Conservation (phyloP, 2,113 vertebrate genomes). For the Paramisgurnus dabryanus region DNA sequence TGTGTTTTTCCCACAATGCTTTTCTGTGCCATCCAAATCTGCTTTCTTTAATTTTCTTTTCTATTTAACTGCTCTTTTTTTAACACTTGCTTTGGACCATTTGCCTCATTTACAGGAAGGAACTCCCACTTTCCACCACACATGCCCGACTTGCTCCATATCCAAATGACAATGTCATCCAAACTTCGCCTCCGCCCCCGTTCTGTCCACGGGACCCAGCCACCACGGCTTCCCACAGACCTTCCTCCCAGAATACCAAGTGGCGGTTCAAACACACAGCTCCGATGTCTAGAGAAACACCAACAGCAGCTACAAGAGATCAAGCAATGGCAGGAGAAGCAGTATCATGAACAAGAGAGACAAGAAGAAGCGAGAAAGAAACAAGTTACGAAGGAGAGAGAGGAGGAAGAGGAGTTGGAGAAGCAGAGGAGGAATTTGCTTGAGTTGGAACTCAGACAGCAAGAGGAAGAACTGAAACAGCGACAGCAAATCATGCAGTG, state of each 20-base stretch:
- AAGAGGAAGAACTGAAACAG: conserved; percentile 70
- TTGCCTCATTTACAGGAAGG: conserved; percentile 57
- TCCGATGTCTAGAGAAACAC: conserved; percentile 72
- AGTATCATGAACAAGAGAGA: conserved; percentile 52
- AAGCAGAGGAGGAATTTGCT: conserved; percentile 59
- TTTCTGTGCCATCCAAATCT: conserved; percentile 8
- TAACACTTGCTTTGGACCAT: conserved; percentile 56
- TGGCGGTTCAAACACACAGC: conserved; percentile 66
- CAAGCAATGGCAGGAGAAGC: conserved; percentile 69
- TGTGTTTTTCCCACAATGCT: conserved; percentile 7
- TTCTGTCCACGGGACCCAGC: conserved; percentile 19
- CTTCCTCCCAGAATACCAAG: conserved; percentile 65
- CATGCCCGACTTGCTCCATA: conserved; percentile 1
- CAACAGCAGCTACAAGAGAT: conserved; percentile 72
- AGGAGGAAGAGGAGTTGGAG: conserved; percentile 54
- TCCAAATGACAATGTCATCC: conserved; percentile 49
- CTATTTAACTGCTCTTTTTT: conserved; percentile 51
- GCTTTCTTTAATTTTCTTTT: conserved; percentile 46
- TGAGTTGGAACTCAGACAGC: conserved; percentile 66
- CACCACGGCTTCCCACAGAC: conserved; percentile 64
- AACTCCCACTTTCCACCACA: not conserved
- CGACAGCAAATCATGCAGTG: conserved; percentile 71
- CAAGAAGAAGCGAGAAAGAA: conserved; percentile 55
- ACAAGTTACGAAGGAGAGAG: conserved; percentile 40
- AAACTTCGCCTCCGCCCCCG: conserved; percentile 50